These are phyloP conservation scores for Todiramphus saurophagus DNA, from an alignment of 2,113 vertebrate species.

Conservation along the genomic window DNA sequence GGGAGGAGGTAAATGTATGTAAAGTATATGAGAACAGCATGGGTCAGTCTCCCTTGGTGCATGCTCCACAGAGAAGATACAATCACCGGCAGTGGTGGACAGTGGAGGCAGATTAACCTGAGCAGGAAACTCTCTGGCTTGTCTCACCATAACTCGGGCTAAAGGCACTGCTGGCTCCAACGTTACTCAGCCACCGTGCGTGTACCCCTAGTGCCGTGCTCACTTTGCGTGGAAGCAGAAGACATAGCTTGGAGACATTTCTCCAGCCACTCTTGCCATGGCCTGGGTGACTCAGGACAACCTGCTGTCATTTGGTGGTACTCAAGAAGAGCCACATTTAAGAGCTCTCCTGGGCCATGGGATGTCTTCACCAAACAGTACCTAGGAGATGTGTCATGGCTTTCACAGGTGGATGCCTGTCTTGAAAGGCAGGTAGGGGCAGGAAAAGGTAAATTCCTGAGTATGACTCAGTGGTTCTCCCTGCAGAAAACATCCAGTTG, in stretches of 20 bases:
- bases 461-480: not conserved
- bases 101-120: not conserved
- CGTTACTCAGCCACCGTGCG: rapidly evolving
- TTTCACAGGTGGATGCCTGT: not conserved
- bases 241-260: not conserved
- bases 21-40: not conserved
- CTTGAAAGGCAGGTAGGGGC: not conserved
- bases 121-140: not conserved
- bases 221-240: not conserved
- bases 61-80: not conserved
- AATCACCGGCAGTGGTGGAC: not conserved
- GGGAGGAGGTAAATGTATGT: not conserved
- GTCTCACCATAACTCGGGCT: not conserved
- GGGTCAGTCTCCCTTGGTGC: not conserved
- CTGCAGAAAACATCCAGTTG: not conserved
- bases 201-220: not conserved
- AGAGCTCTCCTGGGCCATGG: not conserved
- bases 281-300: rapidly evolving
- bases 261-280: not conserved
- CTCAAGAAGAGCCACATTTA: not conserved
- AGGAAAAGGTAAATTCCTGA: not conserved
- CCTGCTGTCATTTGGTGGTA: not conserved
- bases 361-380: not conserved
- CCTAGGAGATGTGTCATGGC: not conserved
- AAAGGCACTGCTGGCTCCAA: not conserved